phyloP scores from a whole-genome alignment of 2,797 vertebrate genomes.

The Merluccius polli region DNA sequence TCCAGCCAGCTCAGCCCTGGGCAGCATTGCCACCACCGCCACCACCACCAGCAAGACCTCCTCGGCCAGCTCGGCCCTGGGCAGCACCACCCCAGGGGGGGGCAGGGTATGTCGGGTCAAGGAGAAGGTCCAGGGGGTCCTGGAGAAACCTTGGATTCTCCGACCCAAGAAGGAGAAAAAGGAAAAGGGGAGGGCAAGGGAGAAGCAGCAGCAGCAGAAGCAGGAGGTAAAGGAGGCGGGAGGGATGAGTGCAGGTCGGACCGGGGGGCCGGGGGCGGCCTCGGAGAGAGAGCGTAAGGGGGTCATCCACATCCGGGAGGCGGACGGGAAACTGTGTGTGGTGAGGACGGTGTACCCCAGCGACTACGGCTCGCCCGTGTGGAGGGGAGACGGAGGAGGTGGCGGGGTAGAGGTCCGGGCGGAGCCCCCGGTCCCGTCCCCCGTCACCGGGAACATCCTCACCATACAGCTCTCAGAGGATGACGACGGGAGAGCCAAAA shows the following conservation, averaged over 20 bases:
- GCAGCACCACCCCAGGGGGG: constrained; percentile 72
- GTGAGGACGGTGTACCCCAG: constrained; percentile 76
- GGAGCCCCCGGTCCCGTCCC: constrained; percentile 42
- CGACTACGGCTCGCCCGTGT: constrained; percentile 69
- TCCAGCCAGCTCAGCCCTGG: constrained; percentile 40
- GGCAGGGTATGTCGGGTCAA: constrained; percentile 69
- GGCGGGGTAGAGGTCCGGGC: constrained; percentile 53
- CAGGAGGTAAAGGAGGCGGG: constrained; percentile 11
- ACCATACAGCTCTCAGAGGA: constrained; percentile 55
- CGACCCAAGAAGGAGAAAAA: constrained; percentile 51
- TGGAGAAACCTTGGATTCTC: constrained; percentile 73
- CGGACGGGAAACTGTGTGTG: constrained; percentile 73
- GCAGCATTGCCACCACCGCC: constrained; percentile 17
- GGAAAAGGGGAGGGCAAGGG: constrained; percentile 19
- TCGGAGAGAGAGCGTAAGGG: constrained; percentile 59
- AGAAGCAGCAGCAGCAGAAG: constrained; percentile 14
- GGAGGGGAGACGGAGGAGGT: constrained; percentile 45
- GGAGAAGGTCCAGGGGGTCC: constrained; percentile 71
- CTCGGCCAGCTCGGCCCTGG: constrained; percentile 47
- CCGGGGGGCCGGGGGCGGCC: constrained; percentile 4
- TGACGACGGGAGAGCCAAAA: constrained; percentile 12
- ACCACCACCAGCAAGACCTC: constrained; percentile 34
- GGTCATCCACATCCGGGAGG: constrained; percentile 75
- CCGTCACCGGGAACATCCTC: constrained; percentile 48
- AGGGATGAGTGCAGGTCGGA: background rate